These are phyloP conservation scores for Sinocyclocheilus maitianheensis DNA, from an alignment of 2,113 vertebrate genomes.

Conservation along the genomic window DNA sequence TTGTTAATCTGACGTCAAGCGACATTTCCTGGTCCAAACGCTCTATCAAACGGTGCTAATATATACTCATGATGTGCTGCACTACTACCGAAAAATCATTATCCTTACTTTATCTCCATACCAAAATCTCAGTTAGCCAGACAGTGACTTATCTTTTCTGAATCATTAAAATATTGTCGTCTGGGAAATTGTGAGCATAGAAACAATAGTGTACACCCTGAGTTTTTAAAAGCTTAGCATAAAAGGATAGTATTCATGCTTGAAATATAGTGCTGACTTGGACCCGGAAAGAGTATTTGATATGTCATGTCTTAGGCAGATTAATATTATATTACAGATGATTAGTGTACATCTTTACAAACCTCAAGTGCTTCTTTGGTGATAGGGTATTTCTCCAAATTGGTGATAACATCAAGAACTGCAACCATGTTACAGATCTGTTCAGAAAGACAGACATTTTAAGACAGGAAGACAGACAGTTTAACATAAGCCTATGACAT, in stretches of 20 bases:
- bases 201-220: too few species aligned
- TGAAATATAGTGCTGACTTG: background rate
- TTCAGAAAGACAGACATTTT: conserved; percentile 46
- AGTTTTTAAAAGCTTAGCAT: background rate
- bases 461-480: too few species aligned
- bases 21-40: background rate
- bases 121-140: background rate
- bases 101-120: background rate
- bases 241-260: background rate
- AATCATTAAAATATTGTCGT: background rate
- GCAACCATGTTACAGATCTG: conserved; percentile 98
- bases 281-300: background rate
- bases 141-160: background rate
- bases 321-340: conserved; percentile 45
- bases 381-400: conserved; percentile 96
- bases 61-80: too few species aligned
- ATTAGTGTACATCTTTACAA: background rate
- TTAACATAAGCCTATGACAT: background rate
- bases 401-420: conserved; percentile 96
- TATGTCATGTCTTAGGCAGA: background rate
- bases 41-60: background rate
- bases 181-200: background rate
- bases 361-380: conserved; percentile 99
- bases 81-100: background rate
- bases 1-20: background rate